Conservation (phyloP, 2,888 invertebrate genomes). For the Xanthorhoe spadicearia region DNA sequence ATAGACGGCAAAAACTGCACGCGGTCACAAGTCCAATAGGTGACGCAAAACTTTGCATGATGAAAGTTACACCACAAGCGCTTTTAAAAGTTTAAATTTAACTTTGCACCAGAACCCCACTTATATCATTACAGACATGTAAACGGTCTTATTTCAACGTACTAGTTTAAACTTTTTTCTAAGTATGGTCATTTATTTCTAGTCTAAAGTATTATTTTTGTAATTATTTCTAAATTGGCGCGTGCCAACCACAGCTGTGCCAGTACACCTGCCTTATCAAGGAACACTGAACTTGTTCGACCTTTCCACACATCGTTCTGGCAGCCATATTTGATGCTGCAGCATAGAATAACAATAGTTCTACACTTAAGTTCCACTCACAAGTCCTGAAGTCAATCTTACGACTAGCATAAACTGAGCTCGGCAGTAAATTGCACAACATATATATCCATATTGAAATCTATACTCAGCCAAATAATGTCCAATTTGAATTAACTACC, state of each 20-base stretch:
- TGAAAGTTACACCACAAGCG: too few species aligned
- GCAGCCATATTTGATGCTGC: conserved; percentile 28
- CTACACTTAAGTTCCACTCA: conserved; percentile 1
- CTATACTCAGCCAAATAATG: too few species aligned
- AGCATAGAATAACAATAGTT: conserved; percentile 12
- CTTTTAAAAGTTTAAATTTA: neutral
- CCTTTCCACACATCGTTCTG: conserved; percentile 53
- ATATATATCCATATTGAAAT: neutral
- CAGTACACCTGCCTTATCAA: conserved; percentile 60
- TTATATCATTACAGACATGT: neutral
- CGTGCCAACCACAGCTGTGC: conserved; percentile 56
- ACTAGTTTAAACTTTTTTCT: neutral
- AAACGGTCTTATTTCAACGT: neutral
- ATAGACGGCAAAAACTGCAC: too few species aligned
- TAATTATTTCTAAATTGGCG: conserved; percentile 41
- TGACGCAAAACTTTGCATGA: too few species aligned
- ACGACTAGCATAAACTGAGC: neutral
- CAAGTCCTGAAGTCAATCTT: neutral
- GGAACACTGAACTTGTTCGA: conserved; percentile 61
- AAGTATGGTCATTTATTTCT: conserved; percentile 19
- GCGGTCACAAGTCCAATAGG: too few species aligned
- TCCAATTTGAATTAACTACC: too few species aligned
- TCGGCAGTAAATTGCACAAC: neutral
- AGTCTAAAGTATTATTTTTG: conserved; percentile 27
- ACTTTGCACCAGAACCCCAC: neutral